Evolutionary conservation across 2,888 invertebrate species (phyloP), one percentile per base, ranked within the genome.

Genomic region (Calameuta idolon): DNA sequence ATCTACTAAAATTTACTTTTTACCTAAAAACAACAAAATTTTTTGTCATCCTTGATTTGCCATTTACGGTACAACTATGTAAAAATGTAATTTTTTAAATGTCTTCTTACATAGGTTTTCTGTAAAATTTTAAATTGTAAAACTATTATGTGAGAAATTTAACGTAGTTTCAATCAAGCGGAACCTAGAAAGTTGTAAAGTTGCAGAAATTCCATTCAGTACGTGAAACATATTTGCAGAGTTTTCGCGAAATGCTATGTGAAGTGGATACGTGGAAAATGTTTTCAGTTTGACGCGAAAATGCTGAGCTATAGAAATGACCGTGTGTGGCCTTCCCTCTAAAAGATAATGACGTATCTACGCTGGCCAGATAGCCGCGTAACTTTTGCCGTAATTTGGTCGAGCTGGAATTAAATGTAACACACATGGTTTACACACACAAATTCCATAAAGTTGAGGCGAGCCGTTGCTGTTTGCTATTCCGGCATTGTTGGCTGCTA

Each of bases 401-500:
- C 55, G 55, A 55, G 23, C 23, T 55, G 55, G 2, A 55, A 55
- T 55, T 55, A 55, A 55, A 34, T 33, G 71, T 30, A 30, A 11
- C 71, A 34, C 71, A 71, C 71, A 34, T 71, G 71, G 71, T 23
- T 71, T 30, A 71, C 30, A 71, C 30, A 71, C 23, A 34, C 31
- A 11, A 12, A 23, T 31, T 12, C 71, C 23, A 34, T 71, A 71
- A 71, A 33, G 71, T 34, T 71, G 71, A 71, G 71, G 31, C 11
- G 71, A 15, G 71, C 30, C 71, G 30, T 71, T 71, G 11, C 34
- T 34, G 31, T 34, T 34, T 33, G 71, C 71, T 71, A 34, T 71
- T 71, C 34, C 71, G 34, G 71, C 71, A 71, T 71, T 71, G 71
- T 71, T 71, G 71, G 71, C 30, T 31, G 30, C 71, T 71, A 71